These are phyloP conservation scores for Scaptomyza graminum DNA, from an alignment of 1,140 invertebrate species.

Conservation along the genomic window DNA sequence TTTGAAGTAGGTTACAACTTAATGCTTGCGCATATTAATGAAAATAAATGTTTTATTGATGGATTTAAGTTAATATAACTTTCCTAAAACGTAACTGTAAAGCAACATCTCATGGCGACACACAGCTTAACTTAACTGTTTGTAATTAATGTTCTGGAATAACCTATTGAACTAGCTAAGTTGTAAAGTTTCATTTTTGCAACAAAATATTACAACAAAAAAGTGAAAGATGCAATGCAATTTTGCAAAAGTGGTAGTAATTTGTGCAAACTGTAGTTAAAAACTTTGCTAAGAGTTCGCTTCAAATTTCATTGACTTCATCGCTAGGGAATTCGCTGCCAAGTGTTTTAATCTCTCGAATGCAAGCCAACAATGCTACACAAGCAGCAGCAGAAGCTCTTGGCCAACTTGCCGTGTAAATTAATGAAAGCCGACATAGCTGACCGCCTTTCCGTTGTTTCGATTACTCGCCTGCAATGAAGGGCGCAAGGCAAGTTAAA, in stretches of 20 bases:
- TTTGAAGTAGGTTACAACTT: too few species aligned
- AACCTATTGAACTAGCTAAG: conserved; percentile 8
- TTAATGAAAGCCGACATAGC: conserved; percentile 63
- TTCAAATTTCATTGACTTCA: conserved; percentile 35
- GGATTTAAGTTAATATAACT: neutral
- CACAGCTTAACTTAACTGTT: neutral
- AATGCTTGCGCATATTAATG: too few species aligned
- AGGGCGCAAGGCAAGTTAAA: neutral
- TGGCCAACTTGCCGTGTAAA: conserved; percentile 41
- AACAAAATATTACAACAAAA: conserved; percentile 7
- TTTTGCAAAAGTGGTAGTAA: conserved; percentile 43
- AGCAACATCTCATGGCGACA: neutral
- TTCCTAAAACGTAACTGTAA: neutral
- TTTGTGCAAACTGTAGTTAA: conserved; percentile 47
- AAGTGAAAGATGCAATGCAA: conserved; percentile 40
- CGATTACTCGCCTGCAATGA: conserved; percentile 56
- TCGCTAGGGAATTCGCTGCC: conserved; percentile 26
- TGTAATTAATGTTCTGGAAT: conserved; percentile 4
- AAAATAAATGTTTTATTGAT: too few species aligned
- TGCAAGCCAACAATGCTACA: conserved; percentile 38
- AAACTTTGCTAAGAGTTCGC: conserved; percentile 48
- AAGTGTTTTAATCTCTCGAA: conserved; percentile 61
- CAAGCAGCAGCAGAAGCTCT: conserved; percentile 14
- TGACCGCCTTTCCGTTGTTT: conserved; percentile 67
- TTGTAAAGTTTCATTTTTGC: conserved; percentile 30